A percentile compares a stretch with the other conserved stretches of the same genome.
Conservation (phyloP, 2,888 invertebrate genomes). For the Drosophila lutescens region DNA sequence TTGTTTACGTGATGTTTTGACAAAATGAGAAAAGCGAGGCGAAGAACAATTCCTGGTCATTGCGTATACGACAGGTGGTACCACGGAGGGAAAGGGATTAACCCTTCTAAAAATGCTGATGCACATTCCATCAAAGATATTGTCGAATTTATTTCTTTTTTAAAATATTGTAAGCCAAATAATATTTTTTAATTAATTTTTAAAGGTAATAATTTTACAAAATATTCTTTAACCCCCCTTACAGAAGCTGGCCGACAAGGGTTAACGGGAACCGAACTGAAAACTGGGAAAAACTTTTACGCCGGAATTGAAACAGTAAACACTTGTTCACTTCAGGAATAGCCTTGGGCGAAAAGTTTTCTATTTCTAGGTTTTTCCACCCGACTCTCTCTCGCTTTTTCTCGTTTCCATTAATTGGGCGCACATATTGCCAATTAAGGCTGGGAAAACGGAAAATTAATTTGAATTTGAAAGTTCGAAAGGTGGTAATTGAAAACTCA, state of each 20-base stretch:
- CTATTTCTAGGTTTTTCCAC: constrained; percentile 39
- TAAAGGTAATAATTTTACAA: too few species aligned
- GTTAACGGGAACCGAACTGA: constrained; percentile 9
- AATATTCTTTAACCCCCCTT: background rate
- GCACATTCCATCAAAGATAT: background rate
- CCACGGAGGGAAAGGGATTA: background rate
- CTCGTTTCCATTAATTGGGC: constrained; percentile 68
- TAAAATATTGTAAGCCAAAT: background rate
- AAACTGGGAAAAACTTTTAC: constrained; percentile 46
- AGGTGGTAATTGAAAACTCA: constrained; percentile 70
- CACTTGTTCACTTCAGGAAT: constrained; percentile 28
- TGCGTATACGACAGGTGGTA: constrained; percentile 38
- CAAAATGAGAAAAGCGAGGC: constrained; percentile 70
- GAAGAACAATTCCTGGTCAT: constrained; percentile 35
- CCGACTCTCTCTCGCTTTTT: constrained; percentile 41
- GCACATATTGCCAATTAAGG: constrained; percentile 74
- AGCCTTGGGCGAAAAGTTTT: constrained; percentile 31
- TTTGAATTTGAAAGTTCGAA: constrained; percentile 68
- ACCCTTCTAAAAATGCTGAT: background rate
- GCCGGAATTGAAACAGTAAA: constrained; percentile 55
- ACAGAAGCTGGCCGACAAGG: background rate
- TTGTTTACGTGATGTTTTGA: constrained; percentile 79
- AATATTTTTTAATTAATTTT: too few species aligned
- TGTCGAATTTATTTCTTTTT: background rate
- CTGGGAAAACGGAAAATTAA: constrained; percentile 76